These are phyloP conservation scores for Amazona guildingii DNA, from an alignment of 2,113 vertebrate genomes.

Conservation along the genomic window DNA sequence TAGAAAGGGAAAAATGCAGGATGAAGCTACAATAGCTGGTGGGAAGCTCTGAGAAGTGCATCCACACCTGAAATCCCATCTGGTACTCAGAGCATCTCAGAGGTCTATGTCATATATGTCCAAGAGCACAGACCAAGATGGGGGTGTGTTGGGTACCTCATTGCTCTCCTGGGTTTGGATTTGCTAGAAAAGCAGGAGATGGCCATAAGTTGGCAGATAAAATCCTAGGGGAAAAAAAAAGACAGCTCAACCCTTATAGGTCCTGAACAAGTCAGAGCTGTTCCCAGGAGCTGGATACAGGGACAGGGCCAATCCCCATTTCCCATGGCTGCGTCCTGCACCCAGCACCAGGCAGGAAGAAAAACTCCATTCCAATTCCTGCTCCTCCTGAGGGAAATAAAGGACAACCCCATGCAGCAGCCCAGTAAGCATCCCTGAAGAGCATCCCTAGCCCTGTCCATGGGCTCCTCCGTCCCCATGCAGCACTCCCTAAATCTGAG, in stretches of 20 bases:
- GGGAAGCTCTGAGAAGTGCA: not conserved
- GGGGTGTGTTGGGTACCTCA: accelerated
- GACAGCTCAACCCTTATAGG: not conserved
- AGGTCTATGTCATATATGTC: accelerated
- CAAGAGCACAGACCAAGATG: not conserved
- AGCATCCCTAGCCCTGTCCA: not conserved
- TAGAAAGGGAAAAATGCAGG: accelerated
- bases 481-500: not conserved
- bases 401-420: not conserved
- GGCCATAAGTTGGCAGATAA: not conserved
- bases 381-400: not conserved
- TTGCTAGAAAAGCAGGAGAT: not conserved
- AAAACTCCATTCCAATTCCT: accelerated
- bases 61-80: not conserved
- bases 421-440: accelerated
- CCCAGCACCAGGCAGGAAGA: not conserved
- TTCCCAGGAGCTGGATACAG: accelerated
- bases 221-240: not conserved
- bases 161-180: not conserved
- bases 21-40: not conserved
- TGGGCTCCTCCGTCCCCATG: not conserved
- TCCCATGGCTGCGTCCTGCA: not conserved
- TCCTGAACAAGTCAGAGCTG: accelerated
- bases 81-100: accelerated
- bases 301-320: accelerated